Percentiles rank a stretch among this genome's conserved stretches.
phyloP scores from a whole-genome alignment of 1,140 invertebrate species.

The Ylistrum balloti region DNA sequence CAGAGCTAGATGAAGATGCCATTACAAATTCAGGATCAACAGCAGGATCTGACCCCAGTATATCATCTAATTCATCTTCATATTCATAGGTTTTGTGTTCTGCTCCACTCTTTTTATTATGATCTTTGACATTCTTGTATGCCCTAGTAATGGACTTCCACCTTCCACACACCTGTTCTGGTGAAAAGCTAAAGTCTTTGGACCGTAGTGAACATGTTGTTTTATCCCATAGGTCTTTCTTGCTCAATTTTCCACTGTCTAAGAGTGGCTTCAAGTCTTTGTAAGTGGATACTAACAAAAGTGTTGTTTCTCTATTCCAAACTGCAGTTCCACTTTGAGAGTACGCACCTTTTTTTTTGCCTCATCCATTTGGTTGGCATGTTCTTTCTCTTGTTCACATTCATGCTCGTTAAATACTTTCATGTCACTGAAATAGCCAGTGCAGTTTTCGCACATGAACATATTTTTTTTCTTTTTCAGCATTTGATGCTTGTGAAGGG shows the following conservation, averaged over 20 bases:
- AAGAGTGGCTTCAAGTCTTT: slow-evolving; percentile 31
- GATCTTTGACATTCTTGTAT: slow-evolving; percentile 53
- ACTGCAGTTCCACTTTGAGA: background rate
- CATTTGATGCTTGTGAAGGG: no score
- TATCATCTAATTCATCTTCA: no score
- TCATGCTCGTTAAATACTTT: background rate
- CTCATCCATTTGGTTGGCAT: no score
- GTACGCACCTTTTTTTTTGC: no score
- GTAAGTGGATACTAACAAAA: slow-evolving; percentile 24
- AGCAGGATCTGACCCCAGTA: no score
- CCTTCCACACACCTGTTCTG: slow-evolving; percentile 49
- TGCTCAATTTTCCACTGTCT: slow-evolving; percentile 45
- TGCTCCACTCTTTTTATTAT: slow-evolving; percentile 48
- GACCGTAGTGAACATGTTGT: background rate
- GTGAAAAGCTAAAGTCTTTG: slow-evolving; percentile 34
- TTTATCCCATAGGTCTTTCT: slow-evolving; percentile 44
- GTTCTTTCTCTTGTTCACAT: no score
- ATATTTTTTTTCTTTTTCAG: background rate
- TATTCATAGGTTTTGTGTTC: slow-evolving; percentile 51
- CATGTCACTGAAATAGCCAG: background rate
- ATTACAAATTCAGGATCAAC: no score
- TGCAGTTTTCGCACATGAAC: background rate
- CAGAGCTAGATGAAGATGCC: no score
- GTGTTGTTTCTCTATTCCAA: slow-evolving; percentile 24
- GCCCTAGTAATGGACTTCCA: slow-evolving; percentile 56